A percentile compares a stretch with the other conserved stretches of the same genome.
Conservation (phyloP, 2,888 invertebrate species). For the Eilema sororculum region DNA sequence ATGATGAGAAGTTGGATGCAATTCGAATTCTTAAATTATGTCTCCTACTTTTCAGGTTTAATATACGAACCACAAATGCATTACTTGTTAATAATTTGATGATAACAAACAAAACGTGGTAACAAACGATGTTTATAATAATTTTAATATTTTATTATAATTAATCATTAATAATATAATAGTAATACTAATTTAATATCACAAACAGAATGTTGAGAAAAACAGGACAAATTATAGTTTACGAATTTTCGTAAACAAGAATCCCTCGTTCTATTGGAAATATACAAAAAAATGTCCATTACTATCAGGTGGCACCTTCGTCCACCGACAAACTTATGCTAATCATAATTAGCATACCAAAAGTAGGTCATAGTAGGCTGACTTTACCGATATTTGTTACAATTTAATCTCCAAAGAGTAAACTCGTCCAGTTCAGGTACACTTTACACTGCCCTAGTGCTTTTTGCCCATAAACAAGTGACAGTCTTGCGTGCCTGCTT, state of each 20-base stretch:
- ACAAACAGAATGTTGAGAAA: too few species aligned
- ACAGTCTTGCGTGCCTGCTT: conserved; percentile 71
- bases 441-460: conserved; percentile 60
- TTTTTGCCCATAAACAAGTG: conserved; percentile 74
- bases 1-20: too few species aligned
- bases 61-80: too few species aligned
- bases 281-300: not conserved
- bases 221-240: not conserved
- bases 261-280: not conserved
- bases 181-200: too few species aligned
- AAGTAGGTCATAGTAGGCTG: conserved; percentile 28
- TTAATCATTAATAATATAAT: too few species aligned
- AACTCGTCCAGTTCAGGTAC: conserved; percentile 53
- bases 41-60: too few species aligned
- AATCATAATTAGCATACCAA: conserved; percentile 2
- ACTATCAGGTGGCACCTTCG: not conserved
- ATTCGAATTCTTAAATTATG: too few species aligned
- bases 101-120: too few species aligned
- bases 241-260: not conserved
- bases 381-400: conserved; percentile 51
- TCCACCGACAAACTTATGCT: not conserved
- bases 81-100: too few species aligned
- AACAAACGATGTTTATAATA: too few species aligned
- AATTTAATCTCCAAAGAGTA: conserved; percentile 63
- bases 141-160: too few species aligned